Evolutionary conservation across 2,888 invertebrate species (phyloP), one percentile per base, ranked within the genome.

Genomic region (Cerastoderma edule): DNA sequence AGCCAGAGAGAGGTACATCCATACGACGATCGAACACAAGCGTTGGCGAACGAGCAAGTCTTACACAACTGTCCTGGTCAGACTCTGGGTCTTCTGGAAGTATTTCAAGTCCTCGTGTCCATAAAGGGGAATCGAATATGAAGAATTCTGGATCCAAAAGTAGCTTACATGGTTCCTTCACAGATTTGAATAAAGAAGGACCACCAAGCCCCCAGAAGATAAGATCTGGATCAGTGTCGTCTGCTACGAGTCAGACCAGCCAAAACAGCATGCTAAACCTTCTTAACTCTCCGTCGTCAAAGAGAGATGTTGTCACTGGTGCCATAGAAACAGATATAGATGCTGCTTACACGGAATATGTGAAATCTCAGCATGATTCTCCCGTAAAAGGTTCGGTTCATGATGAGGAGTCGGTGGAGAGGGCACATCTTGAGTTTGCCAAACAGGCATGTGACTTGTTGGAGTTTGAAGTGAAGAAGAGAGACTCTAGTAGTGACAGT

Each of bases 241-340:
- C 50, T 2, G 19, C 30, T 39, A 65, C 68, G n/a, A 71, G 75
- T 33, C 53, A 67, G 16, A 74, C 73, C 16, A 80, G 77, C 54
- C 77, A 75, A 53, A 81, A 72, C 60, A 32, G 77, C n/a, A 64
- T 78, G 72, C 39, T 81, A 44, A 81, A 81, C 44, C 69, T 78
- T 0, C 66, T 75, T 8, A 53, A 64, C 6, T 48, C 80, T 30
- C 44, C 69, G 27, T 75, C 67, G n/a, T 50, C 64, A 13, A 50
- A 53, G 27, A 67, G 69, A 27, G 67, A 78, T 39, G 50, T 69
- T n/a, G 72, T 70, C 4, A 63, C 72, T 8, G 77, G 77, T 64
- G 70, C 63, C 10, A 68, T 76, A 35, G 82, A 82, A 66, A 82
- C 82, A 24, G 79, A 82, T 60, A 66, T 82, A 19, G 82, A 82